Conservation (phyloP, 2,888 invertebrate species). For the Erebia ligea region DNA sequence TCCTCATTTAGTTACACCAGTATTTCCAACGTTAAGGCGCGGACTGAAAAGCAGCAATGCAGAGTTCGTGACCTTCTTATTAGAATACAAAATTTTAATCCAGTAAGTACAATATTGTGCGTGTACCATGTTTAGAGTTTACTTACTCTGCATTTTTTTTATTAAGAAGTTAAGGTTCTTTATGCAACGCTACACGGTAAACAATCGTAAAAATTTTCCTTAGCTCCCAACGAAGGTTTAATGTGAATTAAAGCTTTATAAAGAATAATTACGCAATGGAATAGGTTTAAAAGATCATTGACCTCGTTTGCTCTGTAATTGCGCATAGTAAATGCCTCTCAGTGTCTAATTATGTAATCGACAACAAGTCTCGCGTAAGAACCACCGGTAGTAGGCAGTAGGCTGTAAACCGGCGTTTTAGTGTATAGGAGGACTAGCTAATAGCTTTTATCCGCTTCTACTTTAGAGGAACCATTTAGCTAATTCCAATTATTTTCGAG, state of each 20-base stretch:
- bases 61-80: neutral
- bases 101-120: neutral
- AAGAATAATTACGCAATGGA: slow-evolving; percentile 32
- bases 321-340: slow-evolving; percentile 32
- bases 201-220: slow-evolving; percentile 8
- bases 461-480: neutral
- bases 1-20: neutral
- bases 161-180: neutral
- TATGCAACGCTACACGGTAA: neutral
- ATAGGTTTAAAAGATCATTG: slow-evolving; percentile 35
- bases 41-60: neutral
- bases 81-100: slow-evolving; percentile 1
- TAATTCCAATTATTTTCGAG: neutral
- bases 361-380: slow-evolving; percentile 32
- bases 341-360: slow-evolving; percentile 35
- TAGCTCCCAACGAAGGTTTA: slow-evolving; percentile 9
- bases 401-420: slow-evolving; percentile 12
- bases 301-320: slow-evolving; percentile 36
- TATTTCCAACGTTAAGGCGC: neutral
- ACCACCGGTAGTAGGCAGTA: slow-evolving; percentile 19
- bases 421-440: neutral
- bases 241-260: slow-evolving; percentile 24
- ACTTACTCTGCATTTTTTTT: neutral
- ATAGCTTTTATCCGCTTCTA: neutral
- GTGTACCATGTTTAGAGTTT: neutral